These are phyloP conservation scores for Tetraneura akinire DNA, from an alignment of 1,140 invertebrate species.

Conservation along the genomic window DNA sequence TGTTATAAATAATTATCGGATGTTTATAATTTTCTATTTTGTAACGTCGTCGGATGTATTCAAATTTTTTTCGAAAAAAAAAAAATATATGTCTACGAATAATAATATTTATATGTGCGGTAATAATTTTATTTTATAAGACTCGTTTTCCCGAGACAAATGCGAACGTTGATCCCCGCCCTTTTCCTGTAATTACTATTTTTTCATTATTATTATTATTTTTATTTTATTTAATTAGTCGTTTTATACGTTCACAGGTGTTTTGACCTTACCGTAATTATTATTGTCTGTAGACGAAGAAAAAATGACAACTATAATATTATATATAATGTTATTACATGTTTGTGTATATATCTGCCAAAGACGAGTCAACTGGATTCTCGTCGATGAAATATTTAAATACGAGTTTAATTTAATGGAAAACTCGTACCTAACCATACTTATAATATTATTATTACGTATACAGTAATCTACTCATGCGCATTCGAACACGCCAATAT, in stretches of 20 bases:
- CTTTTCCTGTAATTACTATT: conserved; percentile 33
- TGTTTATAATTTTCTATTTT: no score
- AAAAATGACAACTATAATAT: conserved; percentile 24
- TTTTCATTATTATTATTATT: background rate
- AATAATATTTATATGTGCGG: background rate
- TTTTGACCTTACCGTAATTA: conserved; percentile 5
- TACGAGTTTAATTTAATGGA: background rate
- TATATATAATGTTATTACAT: background rate
- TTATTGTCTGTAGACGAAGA: background rate
- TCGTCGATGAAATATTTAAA: background rate
- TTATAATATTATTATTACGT: no score
- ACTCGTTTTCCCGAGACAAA: conserved; percentile 17
- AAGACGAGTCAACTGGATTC: background rate
- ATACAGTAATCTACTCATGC: no score
- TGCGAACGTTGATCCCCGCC: conserved; percentile 13
- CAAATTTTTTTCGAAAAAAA: conserved; percentile 6
- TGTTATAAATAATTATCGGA: no score
- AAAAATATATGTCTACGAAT: background rate
- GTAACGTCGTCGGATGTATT: background rate
- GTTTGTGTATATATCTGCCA: background rate
- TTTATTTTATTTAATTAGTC: conserved; percentile 26
- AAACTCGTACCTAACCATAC: no score
- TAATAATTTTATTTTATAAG: conserved; percentile 4
- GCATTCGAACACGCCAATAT: no score
- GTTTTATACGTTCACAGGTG: conserved; percentile 5